phyloP scores from a whole-genome alignment of 2,797 vertebrate species.

The Gymnoscopelus braueri region DNA sequence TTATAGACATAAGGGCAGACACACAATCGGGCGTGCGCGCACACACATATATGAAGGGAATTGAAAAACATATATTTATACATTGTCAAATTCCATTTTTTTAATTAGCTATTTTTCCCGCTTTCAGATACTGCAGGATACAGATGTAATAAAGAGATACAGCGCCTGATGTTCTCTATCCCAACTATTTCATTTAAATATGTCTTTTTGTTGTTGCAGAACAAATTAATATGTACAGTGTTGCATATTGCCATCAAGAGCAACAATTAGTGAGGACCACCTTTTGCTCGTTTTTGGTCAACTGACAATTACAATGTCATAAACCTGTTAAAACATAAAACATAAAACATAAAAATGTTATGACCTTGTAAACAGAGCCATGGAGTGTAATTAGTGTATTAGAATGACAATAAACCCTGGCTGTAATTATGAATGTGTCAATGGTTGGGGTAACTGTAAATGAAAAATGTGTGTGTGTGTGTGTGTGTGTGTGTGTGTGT shows the following conservation, averaged over 20 bases:
- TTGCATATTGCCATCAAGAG: constrained; percentile 24
- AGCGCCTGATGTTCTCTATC: too few species aligned
- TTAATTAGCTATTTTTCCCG: constrained; percentile 7
- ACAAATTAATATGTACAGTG: constrained; percentile 26
- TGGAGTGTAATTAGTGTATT: constrained; percentile 58
- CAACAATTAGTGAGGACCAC: constrained; percentile 35
- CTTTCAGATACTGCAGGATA: constrained; percentile 41
- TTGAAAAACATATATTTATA: too few species aligned
- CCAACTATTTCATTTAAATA: too few species aligned
- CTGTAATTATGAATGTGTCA: constrained; percentile 52
- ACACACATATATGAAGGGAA: too few species aligned
- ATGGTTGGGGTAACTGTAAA: constrained; percentile 26
- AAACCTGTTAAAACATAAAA: constrained; percentile 27
- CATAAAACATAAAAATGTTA: constrained; percentile 38
- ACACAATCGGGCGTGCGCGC: too few species aligned
- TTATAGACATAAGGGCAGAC: too few species aligned
- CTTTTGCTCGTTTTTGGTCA: constrained; percentile 50
- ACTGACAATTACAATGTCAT: constrained; percentile 50
- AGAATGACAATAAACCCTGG: constrained; percentile 54
- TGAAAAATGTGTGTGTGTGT: constrained; percentile 5
- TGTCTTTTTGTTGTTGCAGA: neutral
- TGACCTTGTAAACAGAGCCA: constrained; percentile 54
- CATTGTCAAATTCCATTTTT: too few species aligned
- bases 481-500: constrained; percentile 26
- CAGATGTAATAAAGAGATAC: constrained; percentile 13